These are phyloP conservation scores for Neodiprion fabricii DNA, from an alignment of 1,140 invertebrate genomes.

Conservation along the genomic window DNA sequence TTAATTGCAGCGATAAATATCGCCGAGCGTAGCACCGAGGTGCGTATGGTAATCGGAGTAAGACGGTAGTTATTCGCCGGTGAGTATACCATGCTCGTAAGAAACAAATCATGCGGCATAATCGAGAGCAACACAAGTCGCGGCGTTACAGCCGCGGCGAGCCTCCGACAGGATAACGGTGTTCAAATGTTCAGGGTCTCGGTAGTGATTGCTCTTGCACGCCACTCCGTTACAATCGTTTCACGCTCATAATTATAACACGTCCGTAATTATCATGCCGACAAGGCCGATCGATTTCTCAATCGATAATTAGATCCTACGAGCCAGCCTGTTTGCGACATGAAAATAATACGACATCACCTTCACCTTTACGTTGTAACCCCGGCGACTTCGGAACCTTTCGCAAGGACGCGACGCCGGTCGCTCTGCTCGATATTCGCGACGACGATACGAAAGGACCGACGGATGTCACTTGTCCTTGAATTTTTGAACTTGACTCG, in stretches of 20 bases:
- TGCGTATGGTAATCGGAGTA: no score
- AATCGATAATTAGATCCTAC: slow-evolving; percentile 27
- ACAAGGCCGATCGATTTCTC: slow-evolving; percentile 56
- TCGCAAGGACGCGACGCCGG: not conserved
- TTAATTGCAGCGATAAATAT: no score
- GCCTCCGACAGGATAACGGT: slow-evolving; percentile 51
- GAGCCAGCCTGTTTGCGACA: slow-evolving; percentile 2
- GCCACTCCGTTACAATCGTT: slow-evolving; percentile 26
- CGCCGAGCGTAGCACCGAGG: no score
- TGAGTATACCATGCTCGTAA: no score
- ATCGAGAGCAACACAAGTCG: slow-evolving; percentile 18
- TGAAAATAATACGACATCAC: not conserved
- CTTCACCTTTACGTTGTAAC: slow-evolving; percentile 9
- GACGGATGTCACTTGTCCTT: not conserved
- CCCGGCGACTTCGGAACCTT: not conserved
- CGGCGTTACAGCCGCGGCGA: slow-evolving; percentile 31
- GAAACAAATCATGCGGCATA: slow-evolving; percentile 12
- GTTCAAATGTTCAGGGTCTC: slow-evolving; percentile 35
- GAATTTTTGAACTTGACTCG: not conserved
- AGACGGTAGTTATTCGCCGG: no score
- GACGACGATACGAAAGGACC: not conserved
- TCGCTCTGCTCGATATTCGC: not conserved
- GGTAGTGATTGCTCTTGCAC: not conserved
- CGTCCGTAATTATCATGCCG: slow-evolving; percentile 59
- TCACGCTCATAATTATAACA: slow-evolving; percentile 55